phyloP scores from a whole-genome alignment of 2,888 invertebrate genomes.

The Ichneumoninae sp. region DNA sequence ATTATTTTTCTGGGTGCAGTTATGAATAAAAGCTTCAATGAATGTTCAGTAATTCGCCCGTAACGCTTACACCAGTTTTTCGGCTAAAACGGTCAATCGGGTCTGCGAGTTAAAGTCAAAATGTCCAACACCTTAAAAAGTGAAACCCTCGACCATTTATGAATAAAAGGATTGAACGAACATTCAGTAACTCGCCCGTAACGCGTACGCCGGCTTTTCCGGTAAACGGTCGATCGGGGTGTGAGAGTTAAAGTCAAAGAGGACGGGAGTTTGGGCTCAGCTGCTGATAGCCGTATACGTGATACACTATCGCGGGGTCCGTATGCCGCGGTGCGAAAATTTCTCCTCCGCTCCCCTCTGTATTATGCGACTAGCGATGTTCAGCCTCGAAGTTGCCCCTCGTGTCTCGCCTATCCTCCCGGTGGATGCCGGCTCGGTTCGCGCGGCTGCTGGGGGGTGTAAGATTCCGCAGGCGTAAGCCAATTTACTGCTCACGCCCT shows the following conservation, averaged over 20 bases:
- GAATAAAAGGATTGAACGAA: too few relatives aligned
- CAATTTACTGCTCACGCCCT: conserved; percentile 74
- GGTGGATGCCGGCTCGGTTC: conserved; percentile 31
- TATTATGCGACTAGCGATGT: conserved; percentile 4
- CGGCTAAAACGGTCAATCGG: not conserved
- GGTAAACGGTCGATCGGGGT: not conserved
- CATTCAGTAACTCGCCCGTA: too few relatives aligned
- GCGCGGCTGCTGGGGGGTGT: conserved; percentile 62
- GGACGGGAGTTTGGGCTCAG: not conserved
- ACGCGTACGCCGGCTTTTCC: too few relatives aligned
- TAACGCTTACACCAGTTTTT: too few relatives aligned
- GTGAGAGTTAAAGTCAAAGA: not conserved
- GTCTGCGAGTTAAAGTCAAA: not conserved
- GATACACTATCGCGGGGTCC: not conserved
- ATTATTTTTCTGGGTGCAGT: too few relatives aligned
- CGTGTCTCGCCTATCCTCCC: conserved; percentile 14
- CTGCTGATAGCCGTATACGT: not conserved
- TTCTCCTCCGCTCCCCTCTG: not conserved
- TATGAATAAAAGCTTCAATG: too few relatives aligned
- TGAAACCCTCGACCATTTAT: too few relatives aligned
- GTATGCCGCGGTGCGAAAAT: conserved; percentile 19
- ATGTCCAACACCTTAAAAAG: too few relatives aligned
- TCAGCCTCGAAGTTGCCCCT: conserved; percentile 29
- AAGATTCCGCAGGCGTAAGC: conserved; percentile 79
- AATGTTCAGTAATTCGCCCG: too few relatives aligned